phyloP scores from a whole-genome alignment of 2,888 invertebrate genomes.

The Allygus modestus region DNA sequence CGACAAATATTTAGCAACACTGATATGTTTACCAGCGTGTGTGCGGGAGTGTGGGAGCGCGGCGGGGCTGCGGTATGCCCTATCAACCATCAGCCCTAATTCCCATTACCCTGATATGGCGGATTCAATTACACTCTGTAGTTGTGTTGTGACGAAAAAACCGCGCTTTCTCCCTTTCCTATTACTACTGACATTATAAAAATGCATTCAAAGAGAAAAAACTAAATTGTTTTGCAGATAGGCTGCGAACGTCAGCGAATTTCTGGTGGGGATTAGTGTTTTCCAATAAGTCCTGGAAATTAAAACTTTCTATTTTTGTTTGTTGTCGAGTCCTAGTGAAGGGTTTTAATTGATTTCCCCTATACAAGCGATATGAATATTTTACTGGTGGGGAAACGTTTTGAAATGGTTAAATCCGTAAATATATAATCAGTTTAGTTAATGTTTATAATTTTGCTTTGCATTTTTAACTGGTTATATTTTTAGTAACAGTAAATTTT shows the following conservation, averaged over 20 bases:
- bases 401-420: too few species aligned
- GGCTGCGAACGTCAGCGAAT: slow-evolving; percentile 18
- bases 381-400: too few species aligned
- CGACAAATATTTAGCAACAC: too few species aligned
- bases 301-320: slow-evolving; percentile 38
- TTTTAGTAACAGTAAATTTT: too few species aligned
- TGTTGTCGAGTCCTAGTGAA: background rate
- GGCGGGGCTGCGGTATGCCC: slow-evolving; percentile 25
- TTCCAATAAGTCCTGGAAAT: slow-evolving; percentile 39
- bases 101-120: slow-evolving; percentile 56
- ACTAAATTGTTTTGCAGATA: slow-evolving; percentile 53
- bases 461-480: too few species aligned
- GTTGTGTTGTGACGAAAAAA: slow-evolving; percentile 42
- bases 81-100: slow-evolving; percentile 54
- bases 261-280: slow-evolving; percentile 23
- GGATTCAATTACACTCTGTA: slow-evolving; percentile 49
- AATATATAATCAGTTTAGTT: too few species aligned
- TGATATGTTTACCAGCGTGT: background rate
- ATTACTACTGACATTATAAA: slow-evolving; percentile 50
- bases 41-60: background rate
- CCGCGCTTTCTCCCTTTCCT: slow-evolving; percentile 10
- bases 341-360: background rate
- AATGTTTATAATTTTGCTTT: too few species aligned
- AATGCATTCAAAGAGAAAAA: slow-evolving; percentile 39
- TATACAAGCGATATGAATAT: background rate